Evolutionary conservation across 2,113 vertebrate species (phyloP).

Genomic region (Herpetotheres cachinnans): DNA sequence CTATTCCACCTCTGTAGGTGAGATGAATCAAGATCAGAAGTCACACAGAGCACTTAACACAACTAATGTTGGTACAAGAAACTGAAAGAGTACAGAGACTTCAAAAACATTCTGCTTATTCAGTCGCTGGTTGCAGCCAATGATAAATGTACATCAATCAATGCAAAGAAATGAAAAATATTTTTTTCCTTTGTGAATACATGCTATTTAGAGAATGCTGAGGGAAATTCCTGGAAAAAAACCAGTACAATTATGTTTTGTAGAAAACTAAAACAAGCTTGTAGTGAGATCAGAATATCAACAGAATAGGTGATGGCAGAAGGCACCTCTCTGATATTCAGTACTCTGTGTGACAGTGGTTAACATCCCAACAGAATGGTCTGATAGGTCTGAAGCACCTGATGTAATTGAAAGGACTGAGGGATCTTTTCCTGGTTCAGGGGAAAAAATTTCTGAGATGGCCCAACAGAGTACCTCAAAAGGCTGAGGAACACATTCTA

Average conservation of each 20-base stretch:
- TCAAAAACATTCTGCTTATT: not conserved
- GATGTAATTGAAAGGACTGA: not conserved
- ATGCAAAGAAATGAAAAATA: not conserved
- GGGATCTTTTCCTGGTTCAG: not conserved
- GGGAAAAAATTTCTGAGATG: not conserved
- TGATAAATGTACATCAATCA: not conserved
- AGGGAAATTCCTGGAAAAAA: not conserved
- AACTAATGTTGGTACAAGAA: not conserved
- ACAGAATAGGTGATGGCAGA: not conserved
- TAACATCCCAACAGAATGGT: not conserved
- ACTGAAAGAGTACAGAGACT: not conserved
- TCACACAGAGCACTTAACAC: not conserved
- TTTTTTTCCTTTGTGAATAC: not conserved
- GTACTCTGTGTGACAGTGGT: not conserved
- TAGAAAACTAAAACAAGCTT: not conserved
- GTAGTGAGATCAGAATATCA: not conserved
- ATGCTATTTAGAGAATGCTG: not conserved
- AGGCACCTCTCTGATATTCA: not conserved
- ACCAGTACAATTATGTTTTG: not conserved
- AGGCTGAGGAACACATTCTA: not conserved
- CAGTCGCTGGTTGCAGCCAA: not conserved
- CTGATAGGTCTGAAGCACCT: not conserved
- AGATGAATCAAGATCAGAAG: not conserved
- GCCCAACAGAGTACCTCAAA: not conserved
- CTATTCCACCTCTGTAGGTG: not conserved